Base-by-base conservation (phyloP, 2,797 vertebrate species). In the Hozukius guyotensis region DNA sequence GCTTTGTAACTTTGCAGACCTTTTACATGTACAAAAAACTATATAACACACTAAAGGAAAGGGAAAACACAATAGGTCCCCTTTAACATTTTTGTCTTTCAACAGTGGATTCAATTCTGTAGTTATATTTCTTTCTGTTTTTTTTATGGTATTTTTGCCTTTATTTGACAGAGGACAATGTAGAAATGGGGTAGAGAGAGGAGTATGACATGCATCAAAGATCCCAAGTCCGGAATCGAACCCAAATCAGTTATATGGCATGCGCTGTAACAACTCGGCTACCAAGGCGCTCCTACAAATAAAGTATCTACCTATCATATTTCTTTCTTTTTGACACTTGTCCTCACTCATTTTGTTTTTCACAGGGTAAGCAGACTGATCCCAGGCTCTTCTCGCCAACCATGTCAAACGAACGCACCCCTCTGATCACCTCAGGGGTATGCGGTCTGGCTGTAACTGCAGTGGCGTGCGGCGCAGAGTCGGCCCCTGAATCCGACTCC, bases 341-440 rank as follows among this genome's bases (percentile, higher is more conserved):
- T 25, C 22, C 18, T 71, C 7, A 0, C 11, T 29, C 4, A 12
- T 77, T 72, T 83, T 8, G 46, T 71, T 75, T 60, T 52, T 53
- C 25, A 68, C 80, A 83, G 78, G 75, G 3, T 20, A 13, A 62
- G 68, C 46, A 65, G 71, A 72, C 31, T 13, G 24, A 65, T 3
- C 46, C 36, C 76, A 27, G 29, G 20, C 62, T 71, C 52, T 14
- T 63, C 72, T 77, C 53, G 22, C 1, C 71, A 80, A 87, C 91
- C 88, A 98, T 98, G 97, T 96, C 96, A 7, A 96, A 89, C 0
- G 97, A 98, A 91, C 97, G 89, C 78, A 97, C 96, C 1, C 97
- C 96, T 29, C 95, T 98, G 65, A 92, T 98, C 88, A 91, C 93
- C 64, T 96, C 97, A 24, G 96, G 96, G 22, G 95, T 97, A 49